These are phyloP conservation scores for Mya arenaria DNA, from an alignment of 1,140 invertebrate genomes.

Conservation along the genomic window DNA sequence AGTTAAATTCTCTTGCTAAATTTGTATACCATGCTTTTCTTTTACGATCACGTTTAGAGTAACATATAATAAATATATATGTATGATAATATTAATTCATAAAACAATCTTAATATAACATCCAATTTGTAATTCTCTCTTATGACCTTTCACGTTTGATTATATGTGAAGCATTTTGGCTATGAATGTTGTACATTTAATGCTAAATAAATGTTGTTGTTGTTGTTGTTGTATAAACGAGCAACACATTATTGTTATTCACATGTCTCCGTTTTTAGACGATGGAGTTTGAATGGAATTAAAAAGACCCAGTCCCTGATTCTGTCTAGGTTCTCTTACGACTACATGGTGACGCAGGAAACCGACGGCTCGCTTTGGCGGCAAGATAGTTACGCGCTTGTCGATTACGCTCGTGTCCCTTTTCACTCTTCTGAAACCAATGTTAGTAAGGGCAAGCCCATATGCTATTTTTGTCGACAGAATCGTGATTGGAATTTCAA, in stretches of 20 bases:
- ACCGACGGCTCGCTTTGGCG: slow-evolving; percentile 84
- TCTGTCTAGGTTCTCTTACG: slow-evolving; percentile 92
- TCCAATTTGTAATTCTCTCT: too few relatives aligned
- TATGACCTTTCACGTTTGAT: too few relatives aligned
- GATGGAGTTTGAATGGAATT: slow-evolving; percentile 25
- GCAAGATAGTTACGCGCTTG: slow-evolving; percentile 63
- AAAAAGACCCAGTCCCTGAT: slow-evolving; percentile 89
- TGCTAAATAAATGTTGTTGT: too few relatives aligned
- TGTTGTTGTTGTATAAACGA: too few relatives aligned
- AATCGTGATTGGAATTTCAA: slow-evolving; percentile 23
- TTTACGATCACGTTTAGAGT: too few relatives aligned
- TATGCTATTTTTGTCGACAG: slow-evolving; percentile 23
- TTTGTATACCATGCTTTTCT: too few relatives aligned
- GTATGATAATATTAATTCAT: too few relatives aligned
- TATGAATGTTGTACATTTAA: too few relatives aligned
- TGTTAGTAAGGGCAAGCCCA: slow-evolving; percentile 11
- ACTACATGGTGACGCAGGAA: slow-evolving; percentile 87
- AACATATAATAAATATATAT: too few relatives aligned
- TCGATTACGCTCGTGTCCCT: slow-evolving; percentile 43
- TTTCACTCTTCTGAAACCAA: slow-evolving; percentile 24
- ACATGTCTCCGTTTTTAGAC: background rate
- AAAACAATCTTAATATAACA: too few relatives aligned
- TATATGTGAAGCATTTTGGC: too few relatives aligned
- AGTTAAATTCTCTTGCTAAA: too few relatives aligned
- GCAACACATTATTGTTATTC: background rate